These are phyloP conservation scores for Artemia sp. DNA, from an alignment of 2,888 invertebrate genomes.

Conservation along the genomic window DNA sequence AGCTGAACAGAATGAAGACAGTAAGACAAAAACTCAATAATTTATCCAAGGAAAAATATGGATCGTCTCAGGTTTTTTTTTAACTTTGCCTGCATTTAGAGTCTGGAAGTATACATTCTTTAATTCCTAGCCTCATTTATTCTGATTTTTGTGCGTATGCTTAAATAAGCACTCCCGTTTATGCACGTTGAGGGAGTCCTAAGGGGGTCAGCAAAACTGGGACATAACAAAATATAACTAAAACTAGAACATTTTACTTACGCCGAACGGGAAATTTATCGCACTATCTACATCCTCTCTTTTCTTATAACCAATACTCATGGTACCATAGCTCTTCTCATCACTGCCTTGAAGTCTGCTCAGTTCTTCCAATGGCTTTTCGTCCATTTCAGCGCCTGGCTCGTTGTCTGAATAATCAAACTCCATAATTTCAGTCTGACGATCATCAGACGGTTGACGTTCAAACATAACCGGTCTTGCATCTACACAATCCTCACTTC, in stretches of 20 bases:
- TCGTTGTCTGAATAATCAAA: not conserved
- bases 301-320: not conserved
- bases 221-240: no score
- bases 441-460: constrained; percentile 5
- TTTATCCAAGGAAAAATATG: no score
- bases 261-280: not conserved
- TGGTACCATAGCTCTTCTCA: not conserved
- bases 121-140: no score
- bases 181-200: no score
- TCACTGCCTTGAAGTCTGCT: not conserved
- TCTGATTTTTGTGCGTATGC: no score
- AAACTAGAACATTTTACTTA: not conserved
- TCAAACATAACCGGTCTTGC: constrained; percentile 8
- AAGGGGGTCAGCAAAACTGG: no score
- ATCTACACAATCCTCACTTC: not conserved
- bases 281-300: constrained; percentile 2
- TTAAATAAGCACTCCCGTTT: no score
- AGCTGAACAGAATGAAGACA: no score
- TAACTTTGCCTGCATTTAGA: no score
- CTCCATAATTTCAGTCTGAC: constrained; percentile 3
- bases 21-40: no score
- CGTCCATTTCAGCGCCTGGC: not conserved
- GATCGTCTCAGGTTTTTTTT: no score
- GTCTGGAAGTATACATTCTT: no score
- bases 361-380: not conserved